Evolutionary conservation across 1,140 invertebrate species (phyloP).

Genomic region (Galleria mellonella): DNA sequence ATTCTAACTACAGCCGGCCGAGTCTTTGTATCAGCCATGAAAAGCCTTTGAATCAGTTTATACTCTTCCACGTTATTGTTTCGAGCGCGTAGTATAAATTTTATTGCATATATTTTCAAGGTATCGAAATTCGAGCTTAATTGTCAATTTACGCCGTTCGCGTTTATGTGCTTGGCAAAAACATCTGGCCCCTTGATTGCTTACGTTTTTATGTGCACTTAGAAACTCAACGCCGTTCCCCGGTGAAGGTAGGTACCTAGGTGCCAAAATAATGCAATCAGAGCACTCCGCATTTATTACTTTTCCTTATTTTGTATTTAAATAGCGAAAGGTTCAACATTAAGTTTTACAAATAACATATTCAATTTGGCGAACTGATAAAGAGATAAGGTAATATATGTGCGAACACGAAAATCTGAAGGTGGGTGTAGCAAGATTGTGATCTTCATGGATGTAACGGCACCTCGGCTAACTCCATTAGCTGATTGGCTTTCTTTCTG

Average conservation of each 20-base stretch:
- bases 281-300: constrained; percentile 22
- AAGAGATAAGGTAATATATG: not conserved
- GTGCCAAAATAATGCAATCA: constrained; percentile 32
- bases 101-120: constrained; percentile 46
- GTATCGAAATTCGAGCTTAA: constrained; percentile 49
- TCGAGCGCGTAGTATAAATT: constrained; percentile 29
- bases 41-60: constrained; percentile 8
- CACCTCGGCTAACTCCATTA: constrained; percentile 33
- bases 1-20: no score
- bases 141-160: constrained; percentile 45
- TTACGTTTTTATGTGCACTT: constrained; percentile 56
- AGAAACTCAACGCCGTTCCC: constrained; percentile 24
- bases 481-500: constrained; percentile 33
- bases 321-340: constrained; percentile 1
- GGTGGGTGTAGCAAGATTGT: constrained; percentile 18
- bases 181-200: constrained; percentile 52
- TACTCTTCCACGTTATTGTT: constrained; percentile 25
- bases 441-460: constrained; percentile 22
- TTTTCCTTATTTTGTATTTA: constrained; percentile 22
- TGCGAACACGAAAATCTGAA: not conserved
- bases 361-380: no score
- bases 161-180: constrained; percentile 51
- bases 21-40: constrained; percentile 3
- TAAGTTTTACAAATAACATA: no score
- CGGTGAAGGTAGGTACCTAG: constrained; percentile 15